Percentiles rank a stretch among this genome's conserved stretches.
Evolutionary conservation across 2,113 vertebrate species (phyloP).

Genomic region (Chlorodrepanis virens): DNA sequence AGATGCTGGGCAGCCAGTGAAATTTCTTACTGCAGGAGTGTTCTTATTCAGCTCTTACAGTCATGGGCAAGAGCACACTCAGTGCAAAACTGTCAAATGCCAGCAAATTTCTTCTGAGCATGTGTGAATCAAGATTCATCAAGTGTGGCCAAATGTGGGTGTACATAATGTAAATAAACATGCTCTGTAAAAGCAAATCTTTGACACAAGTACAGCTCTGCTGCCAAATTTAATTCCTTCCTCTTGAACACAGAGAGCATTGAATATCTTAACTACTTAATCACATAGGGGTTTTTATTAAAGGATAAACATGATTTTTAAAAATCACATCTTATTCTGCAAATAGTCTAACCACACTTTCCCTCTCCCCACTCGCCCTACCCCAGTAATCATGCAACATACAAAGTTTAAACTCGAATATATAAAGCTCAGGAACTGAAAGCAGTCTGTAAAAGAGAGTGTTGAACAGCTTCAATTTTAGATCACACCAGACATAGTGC

Average conservation of each 20-base stretch:
- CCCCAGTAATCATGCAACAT: neutral
- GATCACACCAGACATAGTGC: neutral
- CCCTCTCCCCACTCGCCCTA: rapidly evolving
- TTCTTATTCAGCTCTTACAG: neutral
- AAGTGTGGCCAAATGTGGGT: neutral
- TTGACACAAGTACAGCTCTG: neutral
- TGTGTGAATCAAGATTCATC: neutral
- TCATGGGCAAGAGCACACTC: neutral
- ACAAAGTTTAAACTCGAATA: neutral
- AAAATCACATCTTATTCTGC: neutral
- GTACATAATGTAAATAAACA: neutral
- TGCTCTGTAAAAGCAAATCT: constrained; percentile 16
- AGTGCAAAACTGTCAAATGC: neutral
- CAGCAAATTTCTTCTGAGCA: neutral
- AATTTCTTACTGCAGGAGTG: neutral
- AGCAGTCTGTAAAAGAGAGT: neutral
- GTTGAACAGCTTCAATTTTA: neutral
- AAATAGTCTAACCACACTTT: neutral
- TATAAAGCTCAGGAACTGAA: neutral
- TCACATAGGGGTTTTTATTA: neutral
- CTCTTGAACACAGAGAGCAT: neutral
- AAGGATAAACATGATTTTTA: neutral
- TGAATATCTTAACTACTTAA: constrained; percentile 27
- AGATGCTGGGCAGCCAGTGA: neutral
- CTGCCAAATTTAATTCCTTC: constrained; percentile 22